Percentiles rank a stretch among this genome's conserved stretches.
These are phyloP conservation scores for Dysmachus trigonus DNA, from an alignment of 2,888 invertebrate species.

Conservation along the genomic window DNA sequence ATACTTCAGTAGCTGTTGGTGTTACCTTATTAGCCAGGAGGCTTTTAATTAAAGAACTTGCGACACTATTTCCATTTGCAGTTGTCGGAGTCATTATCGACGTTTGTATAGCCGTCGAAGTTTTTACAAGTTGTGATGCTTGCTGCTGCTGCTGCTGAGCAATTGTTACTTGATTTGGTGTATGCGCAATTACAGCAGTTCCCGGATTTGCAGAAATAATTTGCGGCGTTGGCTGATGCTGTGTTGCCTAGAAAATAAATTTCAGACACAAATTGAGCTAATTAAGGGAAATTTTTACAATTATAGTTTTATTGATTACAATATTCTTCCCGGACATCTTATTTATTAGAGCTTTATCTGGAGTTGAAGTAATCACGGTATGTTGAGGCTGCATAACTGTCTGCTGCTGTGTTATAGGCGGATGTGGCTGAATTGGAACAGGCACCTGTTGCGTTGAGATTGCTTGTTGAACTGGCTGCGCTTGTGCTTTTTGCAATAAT, in stretches of 20 bases:
- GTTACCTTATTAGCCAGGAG: conserved; percentile 92
- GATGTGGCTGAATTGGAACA: conserved; percentile 17
- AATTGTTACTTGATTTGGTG: conserved; percentile 31
- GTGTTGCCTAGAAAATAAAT: not conserved
- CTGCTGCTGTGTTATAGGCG: conserved; percentile 46
- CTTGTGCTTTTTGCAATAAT: not conserved
- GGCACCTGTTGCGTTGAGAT: conserved; percentile 47
- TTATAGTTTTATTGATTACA: conserved; percentile 44
- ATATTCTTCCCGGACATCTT: conserved; percentile 44
- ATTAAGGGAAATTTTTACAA: conserved; percentile 3
- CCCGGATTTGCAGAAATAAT: conserved; percentile 46
- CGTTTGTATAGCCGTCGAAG: conserved; percentile 31
- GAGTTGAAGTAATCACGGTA: not conserved
- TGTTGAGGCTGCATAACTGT: conserved; percentile 32
- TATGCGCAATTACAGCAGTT: conserved; percentile 44
- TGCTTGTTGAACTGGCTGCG: conserved; percentile 41
- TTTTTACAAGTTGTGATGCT: conserved; percentile 38
- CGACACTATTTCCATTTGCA: conserved; percentile 45
- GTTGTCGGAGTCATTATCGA: not conserved
- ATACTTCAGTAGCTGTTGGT: conserved; percentile 55
- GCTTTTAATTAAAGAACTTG: conserved; percentile 90
- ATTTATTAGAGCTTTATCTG: conserved; percentile 24
- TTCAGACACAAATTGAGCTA: not conserved
- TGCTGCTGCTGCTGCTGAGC: conserved; percentile 51
- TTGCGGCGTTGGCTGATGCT: conserved; percentile 38